These are phyloP conservation scores for Palythoa grandiflora DNA, from an alignment of 92 coral and sea anemone species.

Conservation along the genomic window DNA sequence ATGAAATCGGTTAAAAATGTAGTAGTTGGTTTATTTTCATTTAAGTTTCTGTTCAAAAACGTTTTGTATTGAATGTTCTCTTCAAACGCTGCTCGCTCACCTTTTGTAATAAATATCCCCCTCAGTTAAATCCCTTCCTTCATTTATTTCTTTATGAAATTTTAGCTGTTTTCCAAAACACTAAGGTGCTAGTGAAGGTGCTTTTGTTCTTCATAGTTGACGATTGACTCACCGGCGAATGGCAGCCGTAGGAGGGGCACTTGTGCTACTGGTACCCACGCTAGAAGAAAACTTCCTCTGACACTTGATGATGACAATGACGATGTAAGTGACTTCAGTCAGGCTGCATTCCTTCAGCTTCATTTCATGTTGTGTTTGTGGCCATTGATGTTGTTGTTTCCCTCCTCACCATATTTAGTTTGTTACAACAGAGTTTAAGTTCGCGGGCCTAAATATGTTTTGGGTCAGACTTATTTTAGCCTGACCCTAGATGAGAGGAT, in stretches of 20 bases:
- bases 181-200: neutral
- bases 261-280: conserved; percentile 81
- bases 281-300: conserved; percentile 95
- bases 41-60: neutral
- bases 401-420: neutral
- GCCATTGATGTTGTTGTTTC: no score
- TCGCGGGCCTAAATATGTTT: no score
- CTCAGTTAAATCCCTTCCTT: no score
- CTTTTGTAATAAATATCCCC: no score
- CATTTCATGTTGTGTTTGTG: neutral
- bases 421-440: no score
- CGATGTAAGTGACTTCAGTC: conserved; percentile 63
- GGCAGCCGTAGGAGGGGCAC: conserved; percentile 52
- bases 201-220: neutral
- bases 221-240: conserved; percentile 12
- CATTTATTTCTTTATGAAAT: neutral
- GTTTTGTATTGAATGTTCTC: neutral
- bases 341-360: neutral
- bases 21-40: neutral
- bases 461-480: no score
- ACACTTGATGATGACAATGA: conserved; percentile 85
- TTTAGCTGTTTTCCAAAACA: neutral
- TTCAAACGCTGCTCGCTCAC: no score
- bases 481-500: no score
- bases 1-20: neutral